These are phyloP conservation scores for Brachionus koreanus DNA, from an alignment of 1,140 invertebrate species.

Conservation along the genomic window DNA sequence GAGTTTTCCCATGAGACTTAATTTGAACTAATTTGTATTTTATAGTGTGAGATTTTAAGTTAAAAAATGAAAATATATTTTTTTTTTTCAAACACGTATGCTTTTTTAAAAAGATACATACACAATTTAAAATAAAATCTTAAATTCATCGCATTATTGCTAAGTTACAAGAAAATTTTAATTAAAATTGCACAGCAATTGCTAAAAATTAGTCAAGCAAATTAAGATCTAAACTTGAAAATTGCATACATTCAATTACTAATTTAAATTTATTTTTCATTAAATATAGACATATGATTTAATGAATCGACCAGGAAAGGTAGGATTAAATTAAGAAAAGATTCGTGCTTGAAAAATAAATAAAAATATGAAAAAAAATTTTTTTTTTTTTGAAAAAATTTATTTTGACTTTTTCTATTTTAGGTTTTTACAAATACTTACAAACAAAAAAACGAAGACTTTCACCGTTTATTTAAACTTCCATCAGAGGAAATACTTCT, in stretches of 20 bases:
- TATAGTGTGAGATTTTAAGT: not conserved
- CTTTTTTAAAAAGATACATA: not conserved
- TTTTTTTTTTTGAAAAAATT: not conserved
- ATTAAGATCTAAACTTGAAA: not conserved
- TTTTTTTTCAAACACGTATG: not conserved
- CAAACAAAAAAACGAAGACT: conserved; percentile 72
- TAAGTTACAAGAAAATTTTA: not conserved
- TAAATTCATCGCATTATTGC: not conserved
- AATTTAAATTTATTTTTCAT: not conserved
- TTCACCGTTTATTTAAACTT: conserved; percentile 83
- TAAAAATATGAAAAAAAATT: not conserved
- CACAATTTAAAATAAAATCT: not conserved
- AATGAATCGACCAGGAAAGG: not conserved
- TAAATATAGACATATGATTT: not conserved
- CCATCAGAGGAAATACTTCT: conserved; percentile 83
- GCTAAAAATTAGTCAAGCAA: not conserved
- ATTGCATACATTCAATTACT: not conserved
- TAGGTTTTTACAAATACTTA: conserved; percentile 38
- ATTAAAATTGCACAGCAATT: not conserved
- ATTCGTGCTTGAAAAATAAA: not conserved
- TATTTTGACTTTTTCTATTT: not conserved
- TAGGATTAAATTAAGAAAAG: not conserved
- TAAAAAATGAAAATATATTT: not conserved
- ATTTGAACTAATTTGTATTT: not conserved
- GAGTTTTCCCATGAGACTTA: not conserved